Conservation (phyloP, 2,797 vertebrate genomes). For the Alcedo atthis region DNA sequence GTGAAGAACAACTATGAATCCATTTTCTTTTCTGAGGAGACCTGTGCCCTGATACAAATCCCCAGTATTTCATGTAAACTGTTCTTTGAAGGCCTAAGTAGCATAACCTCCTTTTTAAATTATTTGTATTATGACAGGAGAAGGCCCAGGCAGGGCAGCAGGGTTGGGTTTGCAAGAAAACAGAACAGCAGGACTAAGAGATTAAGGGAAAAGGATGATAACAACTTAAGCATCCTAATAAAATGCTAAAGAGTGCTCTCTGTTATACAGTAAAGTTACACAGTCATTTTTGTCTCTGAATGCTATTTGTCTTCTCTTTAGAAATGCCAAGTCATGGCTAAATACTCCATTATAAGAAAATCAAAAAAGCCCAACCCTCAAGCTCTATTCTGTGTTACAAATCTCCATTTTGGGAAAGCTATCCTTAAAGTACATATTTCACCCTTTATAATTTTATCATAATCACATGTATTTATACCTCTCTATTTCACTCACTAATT, state of each 20-base stretch:
- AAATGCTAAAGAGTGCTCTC: neutral
- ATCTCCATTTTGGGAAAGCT: neutral
- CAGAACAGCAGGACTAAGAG: neutral
- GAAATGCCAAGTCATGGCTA: neutral
- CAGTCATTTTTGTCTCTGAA: neutral
- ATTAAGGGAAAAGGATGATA: neutral
- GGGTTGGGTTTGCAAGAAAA: neutral
- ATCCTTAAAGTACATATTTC: neutral
- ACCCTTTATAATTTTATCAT: neutral
- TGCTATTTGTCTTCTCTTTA: neutral
- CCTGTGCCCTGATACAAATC: neutral
- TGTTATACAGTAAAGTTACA: neutral
- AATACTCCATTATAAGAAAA: neutral
- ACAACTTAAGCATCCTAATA: neutral
- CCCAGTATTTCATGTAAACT: neutral
- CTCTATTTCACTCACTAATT: neutral
- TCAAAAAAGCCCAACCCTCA: rapidly evolving
- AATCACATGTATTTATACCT: neutral
- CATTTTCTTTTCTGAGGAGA: neutral
- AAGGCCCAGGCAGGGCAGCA: neutral
- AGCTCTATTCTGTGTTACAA: neutral
- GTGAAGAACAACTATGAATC: neutral
- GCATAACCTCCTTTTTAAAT: neutral
- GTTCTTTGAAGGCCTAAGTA: neutral
- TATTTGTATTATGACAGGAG: neutral